Conservation (phyloP, 2,888 invertebrate species). For the Drosophila rubida region DNA sequence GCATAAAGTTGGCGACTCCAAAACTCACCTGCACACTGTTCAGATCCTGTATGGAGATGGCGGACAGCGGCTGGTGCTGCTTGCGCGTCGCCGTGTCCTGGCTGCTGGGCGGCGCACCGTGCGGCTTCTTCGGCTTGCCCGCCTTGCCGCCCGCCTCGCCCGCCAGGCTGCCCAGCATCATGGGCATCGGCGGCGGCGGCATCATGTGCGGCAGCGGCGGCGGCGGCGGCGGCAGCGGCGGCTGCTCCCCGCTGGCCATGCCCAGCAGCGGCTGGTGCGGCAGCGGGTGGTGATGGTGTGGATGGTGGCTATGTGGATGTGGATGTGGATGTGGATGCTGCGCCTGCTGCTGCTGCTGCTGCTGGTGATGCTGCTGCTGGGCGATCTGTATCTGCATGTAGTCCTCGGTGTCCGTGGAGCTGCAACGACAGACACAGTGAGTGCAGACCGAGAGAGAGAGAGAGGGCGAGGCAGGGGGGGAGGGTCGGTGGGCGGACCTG, state of each 20-base stretch:
- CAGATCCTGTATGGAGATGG: slow-evolving; percentile 94
- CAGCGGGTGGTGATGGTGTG: slow-evolving; percentile 27
- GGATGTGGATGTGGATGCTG: slow-evolving; percentile 38
- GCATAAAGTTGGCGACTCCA: too few species aligned
- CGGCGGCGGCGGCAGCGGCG: slow-evolving; percentile 84
- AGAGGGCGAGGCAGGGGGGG: neutral
- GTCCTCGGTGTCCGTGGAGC: slow-evolving; percentile 85
- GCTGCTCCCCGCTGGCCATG: slow-evolving; percentile 64
- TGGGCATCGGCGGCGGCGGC: slow-evolving; percentile 86
- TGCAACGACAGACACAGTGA: slow-evolving; percentile 37
- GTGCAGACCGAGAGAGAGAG: neutral
- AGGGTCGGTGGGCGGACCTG: slow-evolving; percentile 60
- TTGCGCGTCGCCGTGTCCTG: slow-evolving; percentile 86
- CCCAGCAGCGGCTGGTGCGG: slow-evolving; percentile 67
- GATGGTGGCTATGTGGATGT: slow-evolving; percentile 20
- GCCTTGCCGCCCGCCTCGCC: slow-evolving; percentile 77
- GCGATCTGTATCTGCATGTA: slow-evolving; percentile 87
- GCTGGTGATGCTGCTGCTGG: slow-evolving; percentile 75
- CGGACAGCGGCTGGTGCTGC: slow-evolving; percentile 91
- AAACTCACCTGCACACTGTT: slow-evolving; percentile 90
- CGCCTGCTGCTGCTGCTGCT: slow-evolving; percentile 35
- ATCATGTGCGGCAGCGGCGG: slow-evolving; percentile 86
- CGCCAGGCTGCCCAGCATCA: slow-evolving; percentile 76
- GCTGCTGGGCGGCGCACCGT: slow-evolving; percentile 65
- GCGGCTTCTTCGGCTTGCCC: slow-evolving; percentile 68